Base-by-base conservation (phyloP, 2,113 vertebrate species). In the Climacteris rufus region DNA sequence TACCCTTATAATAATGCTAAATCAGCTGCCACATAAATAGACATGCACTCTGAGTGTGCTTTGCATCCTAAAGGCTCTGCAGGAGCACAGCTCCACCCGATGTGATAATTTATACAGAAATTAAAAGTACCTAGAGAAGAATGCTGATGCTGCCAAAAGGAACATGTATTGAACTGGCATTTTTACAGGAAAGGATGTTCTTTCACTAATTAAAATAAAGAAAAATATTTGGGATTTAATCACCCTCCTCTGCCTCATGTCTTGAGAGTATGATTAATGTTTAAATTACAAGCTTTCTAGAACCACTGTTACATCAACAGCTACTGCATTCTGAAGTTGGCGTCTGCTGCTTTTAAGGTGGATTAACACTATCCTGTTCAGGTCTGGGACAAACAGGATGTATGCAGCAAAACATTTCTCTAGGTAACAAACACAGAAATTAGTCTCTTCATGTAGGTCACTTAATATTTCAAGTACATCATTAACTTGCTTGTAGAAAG, bases 11-110 rank as follows among this genome's bases (percentile, higher is more conserved):
- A 86, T 95, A 78, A 56, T 63, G 59, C 87, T 94, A 95, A 79
- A 83, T 95, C 89, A 95, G 85, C 89, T 90, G 70, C 83, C 93
- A 50, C 37, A 35, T 76, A 95, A 93, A 90, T 80, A 94, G 86
- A 82, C 59, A 64, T 94, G 76, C 83, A 60, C 57, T 71, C 54
- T 72, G 83, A 60, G n/a, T 78, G 86, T 93, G 94, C 78, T 96
- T 84, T 93, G 87, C 77, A 87, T 91, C 80, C 60, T 85, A 91
- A 96, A 77, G 85, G 70, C 85, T 81, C 89, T 70, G 71, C 1
- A 0, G 77, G 79, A 94, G 74, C 79, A 52, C 60, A 85, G 74
- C 85, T 93, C 91, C 42, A 23, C 66, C 93, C 57, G 7, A 31
- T 65, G 75, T 70, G 83, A 65, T 93, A 61, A 95, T 93, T 74